Conservation (phyloP, 1,140 invertebrate genomes). For the Piezodorus guildinii region DNA sequence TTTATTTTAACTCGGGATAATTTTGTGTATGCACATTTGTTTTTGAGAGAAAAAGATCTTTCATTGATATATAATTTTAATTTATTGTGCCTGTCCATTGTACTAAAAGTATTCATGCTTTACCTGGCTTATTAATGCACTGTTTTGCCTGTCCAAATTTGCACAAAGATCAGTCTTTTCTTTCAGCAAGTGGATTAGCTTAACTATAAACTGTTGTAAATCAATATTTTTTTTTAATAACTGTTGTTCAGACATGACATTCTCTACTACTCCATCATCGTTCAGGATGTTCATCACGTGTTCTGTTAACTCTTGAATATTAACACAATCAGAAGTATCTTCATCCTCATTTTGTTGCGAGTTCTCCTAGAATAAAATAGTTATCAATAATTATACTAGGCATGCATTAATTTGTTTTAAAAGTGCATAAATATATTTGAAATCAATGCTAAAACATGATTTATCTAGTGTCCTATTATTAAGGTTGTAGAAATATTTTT, state of each 20-base stretch:
- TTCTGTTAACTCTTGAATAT: constrained; percentile 13
- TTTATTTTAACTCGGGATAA: no score
- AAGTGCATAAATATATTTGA: no score
- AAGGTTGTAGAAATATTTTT: no score
- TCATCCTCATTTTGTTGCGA: no score
- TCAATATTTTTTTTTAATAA: constrained; percentile 24
- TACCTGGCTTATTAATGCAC: constrained; percentile 28
- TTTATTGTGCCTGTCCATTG: no score
- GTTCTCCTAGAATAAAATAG: no score
- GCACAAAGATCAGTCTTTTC: constrained; percentile 27
- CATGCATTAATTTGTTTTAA: not conserved
- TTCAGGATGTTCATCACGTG: constrained; percentile 18
- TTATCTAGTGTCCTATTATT: no score
- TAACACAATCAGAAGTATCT: not conserved
- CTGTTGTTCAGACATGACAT: not conserved
- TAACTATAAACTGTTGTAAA: constrained; percentile 26
- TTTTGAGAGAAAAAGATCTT: no score
- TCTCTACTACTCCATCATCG: not conserved
- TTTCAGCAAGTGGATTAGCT: constrained; percentile 28
- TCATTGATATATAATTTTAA: no score
- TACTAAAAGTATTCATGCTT: no score
- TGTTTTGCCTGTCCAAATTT: constrained; percentile 27
- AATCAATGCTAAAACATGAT: no score
- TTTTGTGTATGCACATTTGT: no score
- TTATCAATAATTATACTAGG: not conserved